Evolutionary conservation across 2,888 invertebrate genomes (phyloP).

Genomic region (Tinea pellionella): DNA sequence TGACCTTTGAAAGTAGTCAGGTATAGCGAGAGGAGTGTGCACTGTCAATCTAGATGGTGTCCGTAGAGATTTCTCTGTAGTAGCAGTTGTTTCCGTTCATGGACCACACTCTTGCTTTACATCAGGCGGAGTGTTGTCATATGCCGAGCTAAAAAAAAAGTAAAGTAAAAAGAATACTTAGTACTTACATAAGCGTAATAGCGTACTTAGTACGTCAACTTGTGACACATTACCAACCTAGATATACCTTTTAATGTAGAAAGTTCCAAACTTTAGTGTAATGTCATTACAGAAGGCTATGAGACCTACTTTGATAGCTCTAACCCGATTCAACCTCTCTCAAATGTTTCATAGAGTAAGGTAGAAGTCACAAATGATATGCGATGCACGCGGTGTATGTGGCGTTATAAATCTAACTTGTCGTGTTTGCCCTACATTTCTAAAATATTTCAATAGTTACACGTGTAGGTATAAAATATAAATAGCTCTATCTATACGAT

Average conservation of each 20-base stretch:
- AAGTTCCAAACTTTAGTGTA: not conserved
- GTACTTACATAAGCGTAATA: not conserved
- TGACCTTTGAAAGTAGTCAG: too few relatives aligned
- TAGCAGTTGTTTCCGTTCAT: too few relatives aligned
- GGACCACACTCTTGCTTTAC: too few relatives aligned
- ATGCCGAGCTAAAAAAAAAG: too few relatives aligned
- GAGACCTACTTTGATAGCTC: not conserved
- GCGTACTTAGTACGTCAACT: not conserved
- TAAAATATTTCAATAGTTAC: not conserved
- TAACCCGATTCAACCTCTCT: not conserved
- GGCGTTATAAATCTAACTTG: conserved; percentile 19
- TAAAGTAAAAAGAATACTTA: too few relatives aligned
- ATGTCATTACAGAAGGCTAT: not conserved
- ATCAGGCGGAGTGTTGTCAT: too few relatives aligned
- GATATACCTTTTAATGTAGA: not conserved
- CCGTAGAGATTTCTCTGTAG: too few relatives aligned
- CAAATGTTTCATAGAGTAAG: not conserved
- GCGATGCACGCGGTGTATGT: conserved; percentile 16
- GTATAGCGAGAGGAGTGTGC: too few relatives aligned
- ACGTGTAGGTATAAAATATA: not conserved
- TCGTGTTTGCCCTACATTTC: not conserved
- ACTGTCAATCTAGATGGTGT: too few relatives aligned
- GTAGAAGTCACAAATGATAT: conserved; percentile 14
- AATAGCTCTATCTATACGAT: too few relatives aligned
- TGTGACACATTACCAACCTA: too few relatives aligned